Base-by-base conservation (phyloP, 2,888 invertebrate species). In the Spatulosminthurus flaviceps region DNA sequence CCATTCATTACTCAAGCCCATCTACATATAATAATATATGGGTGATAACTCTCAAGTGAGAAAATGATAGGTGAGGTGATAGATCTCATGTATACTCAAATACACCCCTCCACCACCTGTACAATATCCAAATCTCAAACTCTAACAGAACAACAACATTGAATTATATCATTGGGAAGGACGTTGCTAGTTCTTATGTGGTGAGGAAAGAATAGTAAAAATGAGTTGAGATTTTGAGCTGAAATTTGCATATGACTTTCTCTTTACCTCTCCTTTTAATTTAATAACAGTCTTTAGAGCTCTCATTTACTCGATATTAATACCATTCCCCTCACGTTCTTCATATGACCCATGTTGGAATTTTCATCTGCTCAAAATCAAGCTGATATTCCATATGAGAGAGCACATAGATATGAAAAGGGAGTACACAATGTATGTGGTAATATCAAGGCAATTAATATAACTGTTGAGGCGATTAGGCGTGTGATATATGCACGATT, bases 11-110 rank as follows among this genome's bases (percentile, higher is more conserved):
- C n/a, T n/a, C 34, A 34, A 34, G 9, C 9, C 34, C 34, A 34
- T 34, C 34, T 34, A 34, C 34, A 34, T 34, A 34, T 34, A 34
- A 34, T 34, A n/a, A 34, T 34, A 34, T n/a, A 34, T 4, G 34
- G 9, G 51, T 19, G n/a, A 51, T 13, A 41, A 41, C 13, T 9
- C 41, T 51, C 51, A 51, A 51, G 51, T 51, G 51, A 51, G 51
- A 51, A 51, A 51, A 51, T 51, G 51, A 51, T 51, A 51, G 51
- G 51, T 51, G 51, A 51, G 51, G 51, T 51, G 51, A 51, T 51
- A 51, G 51, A 51, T 19, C n/a, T 51, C 9, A 51, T n/a, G n/a
- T n/a, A n/a, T 51, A 51, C 51, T 51, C 51, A 51, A n/a, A n/a
- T n/a, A n/a, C n/a, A n/a, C n/a, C n/a, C n/a, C n/a, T n/a, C n/a